phyloP scores from a whole-genome alignment of 2,888 invertebrate species.

The Helobdella robusta region DNA sequence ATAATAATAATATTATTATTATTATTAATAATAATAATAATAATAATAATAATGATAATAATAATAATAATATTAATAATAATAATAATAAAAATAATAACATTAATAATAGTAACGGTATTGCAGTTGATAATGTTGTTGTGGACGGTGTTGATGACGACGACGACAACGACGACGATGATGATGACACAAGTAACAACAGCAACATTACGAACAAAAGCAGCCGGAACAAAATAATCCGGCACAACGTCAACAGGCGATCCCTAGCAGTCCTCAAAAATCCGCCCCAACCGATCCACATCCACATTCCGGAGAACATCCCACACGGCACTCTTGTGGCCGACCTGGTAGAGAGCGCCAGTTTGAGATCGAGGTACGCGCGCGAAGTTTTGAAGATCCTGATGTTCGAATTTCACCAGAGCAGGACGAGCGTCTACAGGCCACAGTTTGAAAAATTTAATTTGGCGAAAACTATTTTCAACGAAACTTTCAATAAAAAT shows the following conservation, averaged over 20 bases:
- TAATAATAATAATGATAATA: slow-evolving; percentile 1
- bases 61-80: neutral
- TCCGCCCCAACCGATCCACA: neutral
- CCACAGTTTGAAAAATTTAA: neutral
- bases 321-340: slow-evolving; percentile 30
- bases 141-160: neutral
- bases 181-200: neutral
- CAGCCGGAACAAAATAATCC: neutral
- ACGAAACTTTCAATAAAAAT: neutral
- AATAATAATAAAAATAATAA: neutral
- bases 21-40: neutral
- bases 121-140: neutral
- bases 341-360: slow-evolving; percentile 29
- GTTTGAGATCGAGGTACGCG: slow-evolving; percentile 20
- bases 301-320: slow-evolving; percentile 28
- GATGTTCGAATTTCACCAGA: slow-evolving; percentile 30
- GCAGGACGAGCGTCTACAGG: neutral
- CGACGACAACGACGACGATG: too few relatives aligned
- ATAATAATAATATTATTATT: neutral
- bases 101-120: neutral
- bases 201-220: neutral
- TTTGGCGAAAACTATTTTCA: neutral
- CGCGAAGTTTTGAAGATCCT: slow-evolving; percentile 25
- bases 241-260: neutral
- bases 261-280: neutral